Evolutionary conservation across 2,797 vertebrate genomes (phyloP).

Genomic region (Xiphophorus birchmanni): DNA sequence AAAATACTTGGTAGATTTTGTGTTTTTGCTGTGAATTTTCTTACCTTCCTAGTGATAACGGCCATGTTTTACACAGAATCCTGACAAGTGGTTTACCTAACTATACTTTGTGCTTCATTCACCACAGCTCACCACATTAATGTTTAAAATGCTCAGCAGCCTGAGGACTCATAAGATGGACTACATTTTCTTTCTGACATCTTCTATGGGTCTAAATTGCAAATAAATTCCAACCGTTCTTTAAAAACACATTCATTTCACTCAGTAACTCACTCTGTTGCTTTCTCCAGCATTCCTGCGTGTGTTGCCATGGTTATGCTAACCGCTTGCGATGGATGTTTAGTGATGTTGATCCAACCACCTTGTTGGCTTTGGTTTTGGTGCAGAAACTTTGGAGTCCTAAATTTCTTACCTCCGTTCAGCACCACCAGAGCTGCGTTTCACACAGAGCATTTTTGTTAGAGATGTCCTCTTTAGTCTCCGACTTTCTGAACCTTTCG

Average conservation of each 20-base stretch:
- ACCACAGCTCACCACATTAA: background rate
- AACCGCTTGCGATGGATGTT: background rate
- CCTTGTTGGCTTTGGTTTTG: background rate
- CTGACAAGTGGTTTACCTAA: background rate
- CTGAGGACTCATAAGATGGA: background rate
- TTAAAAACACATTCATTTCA: background rate
- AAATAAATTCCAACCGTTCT: background rate
- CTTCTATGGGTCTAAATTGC: background rate
- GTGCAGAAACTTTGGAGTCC: background rate
- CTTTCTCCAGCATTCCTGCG: background rate
- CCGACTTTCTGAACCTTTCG: conserved; percentile 31
- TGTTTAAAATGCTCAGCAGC: background rate
- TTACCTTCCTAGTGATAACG: background rate
- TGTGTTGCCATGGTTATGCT: background rate
- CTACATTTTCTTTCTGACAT: background rate
- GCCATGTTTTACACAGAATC: background rate
- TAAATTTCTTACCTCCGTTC: background rate
- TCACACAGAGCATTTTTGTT: conserved; percentile 7
- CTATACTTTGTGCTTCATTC: background rate
- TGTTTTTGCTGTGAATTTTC: background rate
- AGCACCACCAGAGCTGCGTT: background rate
- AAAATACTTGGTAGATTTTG: too few relatives aligned
- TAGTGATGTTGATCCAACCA: background rate
- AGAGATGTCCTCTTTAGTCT: conserved; percentile 6
- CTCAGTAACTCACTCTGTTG: background rate